Evolutionary conservation across 2,888 invertebrate genomes (phyloP).

Genomic region (Palloptera scutellata): DNA sequence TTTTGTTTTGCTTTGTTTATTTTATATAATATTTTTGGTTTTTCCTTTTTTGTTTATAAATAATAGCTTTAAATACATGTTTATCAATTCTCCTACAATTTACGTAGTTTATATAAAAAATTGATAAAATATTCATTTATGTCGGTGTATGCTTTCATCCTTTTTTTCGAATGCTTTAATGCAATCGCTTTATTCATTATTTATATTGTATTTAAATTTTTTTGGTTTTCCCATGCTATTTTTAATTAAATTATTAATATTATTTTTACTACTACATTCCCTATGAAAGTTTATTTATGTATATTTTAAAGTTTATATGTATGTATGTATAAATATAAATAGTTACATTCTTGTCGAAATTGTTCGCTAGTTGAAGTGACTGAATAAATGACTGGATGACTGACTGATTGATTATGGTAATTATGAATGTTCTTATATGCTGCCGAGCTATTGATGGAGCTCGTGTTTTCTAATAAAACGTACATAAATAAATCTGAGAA

Average conservation of each 20-base stretch:
- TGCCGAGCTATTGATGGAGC: background rate
- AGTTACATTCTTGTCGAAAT: background rate
- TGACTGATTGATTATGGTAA: conserved; percentile 10
- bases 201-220: conserved; percentile 25
- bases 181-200: conserved; percentile 31
- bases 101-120: background rate
- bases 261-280: conserved; percentile 25
- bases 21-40: conserved; percentile 9
- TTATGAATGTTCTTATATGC: conserved; percentile 20
- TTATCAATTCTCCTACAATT: background rate
- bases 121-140: conserved; percentile 41
- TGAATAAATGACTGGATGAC: background rate
- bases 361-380: too few relatives aligned
- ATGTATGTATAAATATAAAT: conserved; percentile 21
- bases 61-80: conserved; percentile 22
- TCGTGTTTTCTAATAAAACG: too few relatives aligned
- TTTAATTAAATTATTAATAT: conserved; percentile 12
- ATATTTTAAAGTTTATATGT: conserved; percentile 14
- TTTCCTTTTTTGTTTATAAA: conserved; percentile 25
- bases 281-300: conserved; percentile 26
- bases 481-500: too few relatives aligned
- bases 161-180: conserved; percentile 42
- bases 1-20: conserved; percentile 1
- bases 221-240: conserved; percentile 7
- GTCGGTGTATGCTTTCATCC: conserved; percentile 47